Base-by-base conservation (phyloP, 2,113 vertebrate genomes). In the Grantiella picta region DNA sequence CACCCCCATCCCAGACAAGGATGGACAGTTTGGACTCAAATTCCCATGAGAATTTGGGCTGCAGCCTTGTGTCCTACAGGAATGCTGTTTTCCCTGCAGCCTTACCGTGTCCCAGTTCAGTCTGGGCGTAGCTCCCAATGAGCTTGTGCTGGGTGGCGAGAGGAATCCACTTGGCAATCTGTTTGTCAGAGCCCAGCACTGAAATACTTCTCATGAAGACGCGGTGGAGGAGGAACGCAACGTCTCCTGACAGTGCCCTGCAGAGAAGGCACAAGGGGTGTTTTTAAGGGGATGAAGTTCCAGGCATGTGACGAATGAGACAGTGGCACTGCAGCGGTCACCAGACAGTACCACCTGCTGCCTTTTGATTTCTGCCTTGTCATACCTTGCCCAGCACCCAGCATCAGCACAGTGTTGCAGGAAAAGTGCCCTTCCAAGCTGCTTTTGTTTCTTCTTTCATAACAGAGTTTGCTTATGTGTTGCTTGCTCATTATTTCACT, bases 61-160 rank as follows among this genome's bases (percentile, higher is more conserved):
- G 28, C 31, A 68, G 31, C 18, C 16, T 78, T 40, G n/a, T 8
- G 9, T 52, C 56, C 44, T 29, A 15, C 1, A 3, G 40, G 42
- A 76, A 65, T 0, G 4, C 45, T 35, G 2, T 76, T 65, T 85
- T 49, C 68, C 71, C 27, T 28, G 23, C 53, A 82, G 60, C 64
- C 97, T 98, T 95, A 98, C 98, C 98, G 0, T 98, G 98, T 45
- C 98, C 98, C 85, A 98, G 72, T 68, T 98, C 98, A 1, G 98
- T 98, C 90, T 98, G 98, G 10, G 98, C 97, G 0, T 98, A 98
- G 2, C 98, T 98, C 40, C 90, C 63, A 25, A 98, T 94, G 40
- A 98, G 94, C 71, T 75, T 94, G 56, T 86, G 95, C 35, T 92
- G 66, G 22, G 44, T 24, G 63, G 97, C 93, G 0, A 97, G 97